A percentile compares a stretch with the other conserved stretches of the same genome.
Conservation (phyloP, 1,140 invertebrate species). For the Gryllus bimaculatus region DNA sequence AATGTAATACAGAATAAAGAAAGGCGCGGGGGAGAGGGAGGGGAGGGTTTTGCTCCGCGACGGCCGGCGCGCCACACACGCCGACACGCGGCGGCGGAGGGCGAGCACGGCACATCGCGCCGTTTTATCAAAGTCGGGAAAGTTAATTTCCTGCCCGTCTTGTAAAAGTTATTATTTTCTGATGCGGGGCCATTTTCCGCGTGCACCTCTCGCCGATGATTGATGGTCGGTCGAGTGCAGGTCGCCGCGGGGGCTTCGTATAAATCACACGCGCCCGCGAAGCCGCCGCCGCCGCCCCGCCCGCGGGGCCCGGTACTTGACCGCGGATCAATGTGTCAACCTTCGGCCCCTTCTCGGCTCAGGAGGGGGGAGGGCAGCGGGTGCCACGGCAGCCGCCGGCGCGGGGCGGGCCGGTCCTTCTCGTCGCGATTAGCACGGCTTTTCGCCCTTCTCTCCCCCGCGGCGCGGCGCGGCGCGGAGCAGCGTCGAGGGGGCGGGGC, state of each 20-base stretch:
- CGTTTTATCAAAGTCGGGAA: constrained; percentile 19
- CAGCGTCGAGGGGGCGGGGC: too few relatives aligned
- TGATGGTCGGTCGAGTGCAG: constrained; percentile 13
- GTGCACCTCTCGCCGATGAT: constrained; percentile 1
- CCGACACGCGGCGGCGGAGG: not conserved
- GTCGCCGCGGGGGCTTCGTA: constrained; percentile 8
- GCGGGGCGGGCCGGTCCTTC: not conserved
- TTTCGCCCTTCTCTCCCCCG: not conserved
- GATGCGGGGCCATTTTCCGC: constrained; percentile 14
- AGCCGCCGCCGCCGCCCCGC: not conserved
- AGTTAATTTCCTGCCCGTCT: constrained; percentile 18
- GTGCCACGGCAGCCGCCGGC: too few relatives aligned
- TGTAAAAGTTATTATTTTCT: constrained; percentile 18
- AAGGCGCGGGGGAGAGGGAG: not conserved
- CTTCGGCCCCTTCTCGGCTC: not conserved
- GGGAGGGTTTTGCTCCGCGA: too few relatives aligned
- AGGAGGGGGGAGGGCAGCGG: too few relatives aligned
- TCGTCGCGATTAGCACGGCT: not conserved
- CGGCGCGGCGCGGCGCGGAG: too few relatives aligned
- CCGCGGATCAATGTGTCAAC: constrained; percentile 14
- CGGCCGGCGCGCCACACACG: not conserved
- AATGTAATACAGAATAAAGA: constrained; percentile 12
- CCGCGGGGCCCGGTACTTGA: not conserved
- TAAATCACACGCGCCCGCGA: constrained; percentile 4
- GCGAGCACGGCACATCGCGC: not conserved